These are phyloP conservation scores for Oncorhynchus nerka DNA, from an alignment of 2,113 vertebrate genomes.

Conservation along the genomic window DNA sequence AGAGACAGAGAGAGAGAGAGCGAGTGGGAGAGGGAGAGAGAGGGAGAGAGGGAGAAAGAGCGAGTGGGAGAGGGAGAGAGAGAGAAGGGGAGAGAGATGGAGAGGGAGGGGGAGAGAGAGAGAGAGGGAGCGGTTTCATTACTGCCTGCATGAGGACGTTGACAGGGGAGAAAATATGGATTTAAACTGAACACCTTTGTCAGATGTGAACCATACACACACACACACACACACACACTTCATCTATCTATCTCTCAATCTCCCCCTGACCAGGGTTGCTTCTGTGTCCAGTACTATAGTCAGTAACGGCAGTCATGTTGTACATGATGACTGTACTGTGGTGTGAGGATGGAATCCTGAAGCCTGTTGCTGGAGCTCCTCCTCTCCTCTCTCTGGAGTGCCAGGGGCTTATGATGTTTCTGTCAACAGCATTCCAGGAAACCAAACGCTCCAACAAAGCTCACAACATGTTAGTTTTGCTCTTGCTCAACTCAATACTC, in stretches of 20 bases:
- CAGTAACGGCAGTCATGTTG: no score
- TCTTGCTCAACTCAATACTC: background rate
- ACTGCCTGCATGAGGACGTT: no score
- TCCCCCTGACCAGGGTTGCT: no score
- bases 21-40: background rate
- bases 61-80: background rate
- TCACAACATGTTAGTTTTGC: conserved; percentile 34
- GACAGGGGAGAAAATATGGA: no score
- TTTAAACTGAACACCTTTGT: no score
- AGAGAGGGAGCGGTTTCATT: no score
- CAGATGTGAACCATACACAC: no score
- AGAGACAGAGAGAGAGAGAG: background rate
- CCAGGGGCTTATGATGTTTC: conserved; percentile 42
- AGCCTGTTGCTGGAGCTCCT: conserved; percentile 9
- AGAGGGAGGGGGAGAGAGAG: background rate
- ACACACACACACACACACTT: no score
- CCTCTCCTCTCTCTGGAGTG: conserved; percentile 20
- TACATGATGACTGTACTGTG: no score
- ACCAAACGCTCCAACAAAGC: conserved; percentile 44
- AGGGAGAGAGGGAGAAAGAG: background rate
- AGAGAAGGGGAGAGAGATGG: background rate
- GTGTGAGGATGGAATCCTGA: background rate
- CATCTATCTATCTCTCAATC: no score
- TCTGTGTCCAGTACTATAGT: no score
- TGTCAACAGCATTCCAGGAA: conserved; percentile 47